phyloP scores from a whole-genome alignment of 2,888 invertebrate species.

The Oxytorus armatus region DNA sequence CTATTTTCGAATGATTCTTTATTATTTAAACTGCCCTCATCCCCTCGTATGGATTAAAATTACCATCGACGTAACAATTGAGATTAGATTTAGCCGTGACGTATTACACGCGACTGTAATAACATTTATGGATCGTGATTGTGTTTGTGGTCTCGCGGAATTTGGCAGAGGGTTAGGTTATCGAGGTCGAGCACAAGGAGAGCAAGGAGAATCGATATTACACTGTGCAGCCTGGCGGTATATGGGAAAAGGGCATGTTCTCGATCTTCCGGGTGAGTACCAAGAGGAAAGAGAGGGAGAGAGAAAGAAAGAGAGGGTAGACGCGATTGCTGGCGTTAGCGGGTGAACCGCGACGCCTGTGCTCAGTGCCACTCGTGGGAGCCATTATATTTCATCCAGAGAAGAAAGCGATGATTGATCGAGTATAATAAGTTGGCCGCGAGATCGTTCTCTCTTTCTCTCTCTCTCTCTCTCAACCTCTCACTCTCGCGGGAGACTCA shows the following conservation, averaged over 20 bases:
- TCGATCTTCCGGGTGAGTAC: conserved; percentile 31
- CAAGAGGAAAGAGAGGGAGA: not conserved
- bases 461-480: conserved; percentile 5
- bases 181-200: conserved; percentile 49
- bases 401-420: conserved; percentile 67
- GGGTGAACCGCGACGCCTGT: conserved; percentile 57
- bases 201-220: conserved; percentile 59
- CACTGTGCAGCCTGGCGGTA: conserved; percentile 1
- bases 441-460: conserved; percentile 27
- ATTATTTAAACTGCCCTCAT: no score
- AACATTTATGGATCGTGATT: conserved; percentile 38
- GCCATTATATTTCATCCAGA: conserved; percentile 66
- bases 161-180: conserved; percentile 58
- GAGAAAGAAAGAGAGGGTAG: conserved; percentile 2
- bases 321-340: conserved; percentile 39
- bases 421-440: conserved; percentile 64
- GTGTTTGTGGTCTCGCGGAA: conserved; percentile 9
- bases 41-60: no score
- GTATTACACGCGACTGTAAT: conserved; percentile 12
- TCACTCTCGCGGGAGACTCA: conserved; percentile 41
- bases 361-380: conserved; percentile 67
- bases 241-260: conserved; percentile 54
- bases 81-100: not conserved
- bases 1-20: no score
- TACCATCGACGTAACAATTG: no score